Evolutionary conservation across 2,797 vertebrate genomes (phyloP), one percentile per base, ranked within the genome.

Genomic region (Steatocranus sp.): DNA sequence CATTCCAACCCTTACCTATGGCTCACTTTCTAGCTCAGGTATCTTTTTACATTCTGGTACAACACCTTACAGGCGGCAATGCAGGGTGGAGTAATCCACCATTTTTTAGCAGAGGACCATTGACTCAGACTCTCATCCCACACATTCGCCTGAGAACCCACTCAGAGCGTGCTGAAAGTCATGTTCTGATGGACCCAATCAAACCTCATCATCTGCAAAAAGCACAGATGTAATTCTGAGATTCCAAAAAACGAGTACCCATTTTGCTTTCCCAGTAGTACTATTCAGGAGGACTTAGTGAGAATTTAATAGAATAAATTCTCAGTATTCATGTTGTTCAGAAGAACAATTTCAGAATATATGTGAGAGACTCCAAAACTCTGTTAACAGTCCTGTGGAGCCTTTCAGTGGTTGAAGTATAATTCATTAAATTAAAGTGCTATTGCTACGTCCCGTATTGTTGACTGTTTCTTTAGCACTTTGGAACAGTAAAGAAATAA

Each of bases 111-210:
- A 20, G 61, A 66, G 34, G 34, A 66, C 7, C 61, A 66, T 38
- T 14, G 61, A 38, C 61, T 38, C 34, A 66, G n/a, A 66, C 61
- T 66, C n/a, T 63, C 3, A 15, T 15, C 14, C 36, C 20, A 25
- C 5, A 68, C 12, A 68, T 23, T 41, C 1, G 2, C 12, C 20
- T 0, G 63, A 23, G 36, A 23, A 41, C 36, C 61, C 20, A 0
- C 12, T 23, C 58, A 38, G 58, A 63, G 34, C 1, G 0, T 63
- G 58, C 3, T 63, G 58, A 63, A 63, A 36, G 58, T 63, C 58
- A 63, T 36, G 11, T 20, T 36, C 3, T 23, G 63, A 68, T 68
- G 63, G 36, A 43, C 20, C 8, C 36, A 68, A 68, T 25, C 36
- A 68, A 43, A 43, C 12, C 36, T 43, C 36, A 68, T 17, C 36